Evolutionary conservation across 1,140 invertebrate species (phyloP).

Genomic region (Gryon sp.): DNA sequence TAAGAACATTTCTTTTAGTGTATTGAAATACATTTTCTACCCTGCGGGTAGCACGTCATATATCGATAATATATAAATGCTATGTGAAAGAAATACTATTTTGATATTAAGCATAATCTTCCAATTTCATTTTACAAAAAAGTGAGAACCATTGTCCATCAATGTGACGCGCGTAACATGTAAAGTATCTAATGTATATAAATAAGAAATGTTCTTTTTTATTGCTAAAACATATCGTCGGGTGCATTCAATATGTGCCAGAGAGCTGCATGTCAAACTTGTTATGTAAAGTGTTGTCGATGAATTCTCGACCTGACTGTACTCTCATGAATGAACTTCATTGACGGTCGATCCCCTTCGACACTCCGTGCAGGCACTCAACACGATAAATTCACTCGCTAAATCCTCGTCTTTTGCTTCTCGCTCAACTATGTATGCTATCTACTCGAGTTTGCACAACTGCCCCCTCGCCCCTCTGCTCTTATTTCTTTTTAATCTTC

Average conservation of each 20-base stretch:
- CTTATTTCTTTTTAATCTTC: constrained; percentile 11
- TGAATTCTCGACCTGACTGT: constrained; percentile 53
- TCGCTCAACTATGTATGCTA: constrained; percentile 42
- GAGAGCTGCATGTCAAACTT: constrained; percentile 45
- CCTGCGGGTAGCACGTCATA: no score
- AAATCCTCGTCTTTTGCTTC: constrained; percentile 47
- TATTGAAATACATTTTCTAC: no score
- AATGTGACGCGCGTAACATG: no score
- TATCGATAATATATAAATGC: no score
- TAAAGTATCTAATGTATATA: no score
- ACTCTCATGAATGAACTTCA: constrained; percentile 67
- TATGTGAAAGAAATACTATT: no score
- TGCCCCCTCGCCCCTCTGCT: constrained; percentile 31
- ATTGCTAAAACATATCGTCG: no score
- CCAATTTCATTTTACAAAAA: no score
- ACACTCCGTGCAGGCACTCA: constrained; percentile 57
- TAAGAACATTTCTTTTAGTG: no score
- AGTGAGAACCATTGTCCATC: no score
- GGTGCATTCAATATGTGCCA: constrained; percentile 3
- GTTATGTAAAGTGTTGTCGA: constrained; percentile 48
- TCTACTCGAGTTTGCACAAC: constrained; percentile 55
- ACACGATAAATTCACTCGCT: constrained; percentile 62
- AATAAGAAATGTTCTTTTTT: no score
- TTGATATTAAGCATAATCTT: no score
- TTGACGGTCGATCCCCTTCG: constrained; percentile 67